Evolutionary conservation across 2,888 invertebrate genomes (phyloP).

Genomic region (Hypomecis punctinalis): DNA sequence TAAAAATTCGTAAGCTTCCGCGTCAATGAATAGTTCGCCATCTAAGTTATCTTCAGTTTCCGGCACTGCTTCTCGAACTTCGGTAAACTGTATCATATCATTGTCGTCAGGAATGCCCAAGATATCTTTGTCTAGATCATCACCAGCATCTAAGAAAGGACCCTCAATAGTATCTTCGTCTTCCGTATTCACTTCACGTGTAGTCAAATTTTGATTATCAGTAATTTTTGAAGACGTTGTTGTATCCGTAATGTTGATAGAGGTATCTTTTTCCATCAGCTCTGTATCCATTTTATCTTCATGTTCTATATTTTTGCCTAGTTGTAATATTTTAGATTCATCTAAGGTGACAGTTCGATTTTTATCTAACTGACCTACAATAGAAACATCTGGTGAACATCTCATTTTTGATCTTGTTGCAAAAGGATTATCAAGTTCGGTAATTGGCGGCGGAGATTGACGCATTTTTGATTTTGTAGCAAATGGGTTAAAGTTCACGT

Average conservation of each 20-base stretch:
- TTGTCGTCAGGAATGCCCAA: constrained; percentile 49
- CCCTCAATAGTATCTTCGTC: constrained; percentile 79
- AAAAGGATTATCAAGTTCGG: constrained; percentile 47
- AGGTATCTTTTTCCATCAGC: constrained; percentile 52
- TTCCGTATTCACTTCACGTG: constrained; percentile 70
- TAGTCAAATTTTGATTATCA: constrained; percentile 61
- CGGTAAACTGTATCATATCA: constrained; percentile 66
- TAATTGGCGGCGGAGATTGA: constrained; percentile 52
- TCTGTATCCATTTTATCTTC: constrained; percentile 51
- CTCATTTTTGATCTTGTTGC: constrained; percentile 55
- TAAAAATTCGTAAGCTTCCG: constrained; percentile 76
- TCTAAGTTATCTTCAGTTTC: constrained; percentile 59
- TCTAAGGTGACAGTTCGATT: constrained; percentile 7
- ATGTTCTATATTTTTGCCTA: constrained; percentile 16
- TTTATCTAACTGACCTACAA: constrained; percentile 24
- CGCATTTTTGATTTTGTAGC: constrained; percentile 66
- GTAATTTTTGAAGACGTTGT: constrained; percentile 60
- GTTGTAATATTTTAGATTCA: constrained; percentile 18
- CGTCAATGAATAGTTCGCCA: constrained; percentile 77
- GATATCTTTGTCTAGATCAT: constrained; percentile 56
- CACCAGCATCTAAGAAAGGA: constrained; percentile 72
- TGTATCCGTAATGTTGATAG: constrained; percentile 50
- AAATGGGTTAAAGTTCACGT: constrained; percentile 69
- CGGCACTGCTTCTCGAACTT: constrained; percentile 51
- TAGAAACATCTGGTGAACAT: constrained; percentile 42